phyloP scores from a whole-genome alignment of 2,113 vertebrate species.

The Brachirus orientalis region DNA sequence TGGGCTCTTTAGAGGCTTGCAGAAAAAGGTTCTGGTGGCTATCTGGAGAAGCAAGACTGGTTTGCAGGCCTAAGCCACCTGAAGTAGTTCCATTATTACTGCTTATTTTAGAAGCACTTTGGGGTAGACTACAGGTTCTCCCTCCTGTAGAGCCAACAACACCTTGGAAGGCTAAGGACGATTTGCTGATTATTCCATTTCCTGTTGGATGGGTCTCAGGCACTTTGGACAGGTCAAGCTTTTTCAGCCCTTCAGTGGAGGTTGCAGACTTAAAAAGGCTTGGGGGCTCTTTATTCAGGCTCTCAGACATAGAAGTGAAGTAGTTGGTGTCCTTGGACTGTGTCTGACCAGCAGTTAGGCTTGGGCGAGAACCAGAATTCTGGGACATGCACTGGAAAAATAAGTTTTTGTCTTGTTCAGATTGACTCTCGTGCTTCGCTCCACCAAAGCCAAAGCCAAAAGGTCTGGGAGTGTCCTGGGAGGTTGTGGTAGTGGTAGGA shows the following conservation, averaged over 20 bases:
- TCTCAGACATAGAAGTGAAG: slow-evolving; percentile 91
- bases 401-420: slow-evolving; percentile 91
- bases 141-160: slow-evolving; percentile 68
- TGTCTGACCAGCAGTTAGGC: slow-evolving; percentile 54
- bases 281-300: slow-evolving; percentile 86
- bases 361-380: slow-evolving; percentile 84
- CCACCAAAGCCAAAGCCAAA: slow-evolving; percentile 90
- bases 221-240: slow-evolving; percentile 84
- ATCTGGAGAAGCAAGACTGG: slow-evolving; percentile 80
- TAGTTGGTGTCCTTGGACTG: slow-evolving; percentile 85
- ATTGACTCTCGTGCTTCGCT: slow-evolving; percentile 78
- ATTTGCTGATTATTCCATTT: slow-evolving; percentile 87
- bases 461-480: slow-evolving; percentile 84
- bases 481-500: slow-evolving; percentile 81
- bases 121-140: slow-evolving; percentile 52
- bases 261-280: slow-evolving; percentile 79
- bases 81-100: slow-evolving; percentile 60
- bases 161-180: slow-evolving; percentile 87
- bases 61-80: slow-evolving; percentile 67
- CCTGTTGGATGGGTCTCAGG: slow-evolving; percentile 85
- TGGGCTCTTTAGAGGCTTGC: slow-evolving; percentile 91
- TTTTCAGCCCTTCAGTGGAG: slow-evolving; percentile 75
- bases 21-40: slow-evolving; percentile 96
- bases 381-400: slow-evolving; percentile 99
- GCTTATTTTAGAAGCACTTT: slow-evolving; percentile 60